Conservation (phyloP, 2,113 vertebrate genomes). For the Chloropsis cyanopogon region DNA sequence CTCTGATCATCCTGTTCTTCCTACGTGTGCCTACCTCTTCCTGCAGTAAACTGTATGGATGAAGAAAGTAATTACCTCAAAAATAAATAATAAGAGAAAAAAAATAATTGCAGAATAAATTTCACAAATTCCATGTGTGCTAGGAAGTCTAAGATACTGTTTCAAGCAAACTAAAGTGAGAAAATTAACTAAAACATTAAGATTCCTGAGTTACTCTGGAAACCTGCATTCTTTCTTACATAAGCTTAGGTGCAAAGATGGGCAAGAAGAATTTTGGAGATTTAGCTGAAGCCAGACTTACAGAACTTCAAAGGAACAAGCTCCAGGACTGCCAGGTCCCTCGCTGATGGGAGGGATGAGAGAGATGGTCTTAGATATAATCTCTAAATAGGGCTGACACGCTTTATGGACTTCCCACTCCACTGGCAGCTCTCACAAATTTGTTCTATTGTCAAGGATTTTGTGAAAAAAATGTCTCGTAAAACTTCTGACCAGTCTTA, state of each 20-base stretch:
- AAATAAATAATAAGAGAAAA: background rate
- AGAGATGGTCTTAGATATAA: background rate
- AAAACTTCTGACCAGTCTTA: constrained; percentile 22
- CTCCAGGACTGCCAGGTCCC: background rate
- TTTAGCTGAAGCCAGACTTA: background rate
- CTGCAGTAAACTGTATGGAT: background rate
- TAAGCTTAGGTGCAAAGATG: background rate
- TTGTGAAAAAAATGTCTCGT: background rate
- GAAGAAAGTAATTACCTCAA: background rate
- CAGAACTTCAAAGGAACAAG: background rate
- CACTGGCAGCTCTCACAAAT: background rate
- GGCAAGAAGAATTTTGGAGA: background rate
- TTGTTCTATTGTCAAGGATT: background rate
- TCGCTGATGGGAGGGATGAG: background rate
- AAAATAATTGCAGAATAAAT: background rate
- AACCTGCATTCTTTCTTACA: background rate
- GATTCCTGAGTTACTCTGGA: background rate
- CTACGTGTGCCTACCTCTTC: background rate
- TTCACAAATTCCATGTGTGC: background rate
- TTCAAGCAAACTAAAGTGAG: background rate
- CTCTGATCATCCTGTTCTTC: background rate
- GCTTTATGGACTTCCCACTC: background rate
- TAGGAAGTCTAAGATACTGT: background rate
- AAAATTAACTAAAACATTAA: background rate
- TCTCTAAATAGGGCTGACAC: background rate